Conservation (phyloP, 2,797 vertebrate genomes). For the Remorina albescens region DNA sequence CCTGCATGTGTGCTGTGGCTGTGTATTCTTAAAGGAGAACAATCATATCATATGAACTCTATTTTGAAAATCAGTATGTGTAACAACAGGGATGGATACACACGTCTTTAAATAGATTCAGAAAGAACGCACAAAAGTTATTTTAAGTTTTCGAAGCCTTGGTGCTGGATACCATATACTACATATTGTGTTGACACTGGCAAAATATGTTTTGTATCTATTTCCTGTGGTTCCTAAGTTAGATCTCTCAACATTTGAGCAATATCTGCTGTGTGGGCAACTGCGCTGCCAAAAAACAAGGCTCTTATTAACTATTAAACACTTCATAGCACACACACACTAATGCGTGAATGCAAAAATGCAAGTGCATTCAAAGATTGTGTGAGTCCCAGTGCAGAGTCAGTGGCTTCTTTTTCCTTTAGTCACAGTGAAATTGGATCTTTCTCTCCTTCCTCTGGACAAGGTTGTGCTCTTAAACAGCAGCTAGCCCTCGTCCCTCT, state of each 20-base stretch:
- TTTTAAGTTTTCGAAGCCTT: conserved; percentile 3
- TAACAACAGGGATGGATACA: no score
- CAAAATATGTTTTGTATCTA: conserved; percentile 37
- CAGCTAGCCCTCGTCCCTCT: conserved; percentile 30
- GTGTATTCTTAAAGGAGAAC: neutral
- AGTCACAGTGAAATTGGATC: conserved; percentile 79
- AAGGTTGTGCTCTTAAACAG: conserved; percentile 58
- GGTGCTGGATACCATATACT: neutral
- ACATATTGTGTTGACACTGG: conserved; percentile 28
- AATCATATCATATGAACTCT: neutral
- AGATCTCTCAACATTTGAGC: conserved; percentile 67
- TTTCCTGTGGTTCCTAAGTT: conserved; percentile 60
- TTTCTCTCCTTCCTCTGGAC: conserved; percentile 41
- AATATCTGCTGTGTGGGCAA: conserved; percentile 79
- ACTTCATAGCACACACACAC: conserved; percentile 50
- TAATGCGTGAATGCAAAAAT: conserved; percentile 57
- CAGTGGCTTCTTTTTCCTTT: conserved; percentile 63
- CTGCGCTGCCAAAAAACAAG: conserved; percentile 77
- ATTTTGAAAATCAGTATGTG: neutral
- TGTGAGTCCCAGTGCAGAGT: conserved; percentile 64
- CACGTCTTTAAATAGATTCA: neutral
- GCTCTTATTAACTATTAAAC: conserved; percentile 84
- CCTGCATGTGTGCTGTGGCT: neutral
- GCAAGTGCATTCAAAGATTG: conserved; percentile 44
- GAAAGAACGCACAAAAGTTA: neutral